Conservation (phyloP, 2,888 invertebrate species). For the Ectemnius lituratus region DNA sequence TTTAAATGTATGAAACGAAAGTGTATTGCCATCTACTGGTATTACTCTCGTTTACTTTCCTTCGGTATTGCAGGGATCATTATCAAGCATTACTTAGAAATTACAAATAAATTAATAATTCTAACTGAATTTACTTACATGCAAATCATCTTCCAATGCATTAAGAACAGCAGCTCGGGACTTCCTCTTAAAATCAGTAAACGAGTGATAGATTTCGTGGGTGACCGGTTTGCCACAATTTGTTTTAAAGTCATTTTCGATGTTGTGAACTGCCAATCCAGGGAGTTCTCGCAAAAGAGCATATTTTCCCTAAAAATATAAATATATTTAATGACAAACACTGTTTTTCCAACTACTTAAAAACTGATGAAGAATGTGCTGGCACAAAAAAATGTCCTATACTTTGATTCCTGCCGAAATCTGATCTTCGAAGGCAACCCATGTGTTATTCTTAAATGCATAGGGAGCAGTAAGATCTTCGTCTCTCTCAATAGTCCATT, state of each 20-base stretch:
- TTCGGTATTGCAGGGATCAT: too few relatives aligned
- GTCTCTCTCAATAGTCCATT: conserved; percentile 88
- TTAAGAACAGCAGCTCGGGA: conserved; percentile 76
- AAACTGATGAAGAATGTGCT: not conserved
- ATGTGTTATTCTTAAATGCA: conserved; percentile 85
- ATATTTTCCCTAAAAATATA: conserved; percentile 82
- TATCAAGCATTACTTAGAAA: not conserved
- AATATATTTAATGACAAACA: not conserved
- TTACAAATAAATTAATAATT: not conserved
- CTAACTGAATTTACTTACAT: conserved; percentile 59
- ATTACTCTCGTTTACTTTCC: not conserved
- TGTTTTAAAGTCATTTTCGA: conserved; percentile 80
- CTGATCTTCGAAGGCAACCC: conserved; percentile 88
- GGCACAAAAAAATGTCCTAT: not conserved
- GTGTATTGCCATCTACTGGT: conserved; percentile 15
- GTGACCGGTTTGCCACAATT: conserved; percentile 69
- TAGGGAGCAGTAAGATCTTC: conserved; percentile 89
- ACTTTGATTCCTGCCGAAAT: conserved; percentile 86
- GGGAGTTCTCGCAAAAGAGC: conserved; percentile 85
- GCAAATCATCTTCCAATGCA: conserved; percentile 76
- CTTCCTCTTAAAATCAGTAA: conserved; percentile 75
- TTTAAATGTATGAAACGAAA: not conserved
- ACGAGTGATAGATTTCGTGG: conserved; percentile 69
- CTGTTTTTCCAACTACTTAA: not conserved
- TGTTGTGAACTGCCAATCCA: conserved; percentile 82